Percentiles rank a stretch among this genome's conserved stretches.
Evolutionary conservation across 2,888 invertebrate genomes (phyloP).

Genomic region (Julus scanicus): DNA sequence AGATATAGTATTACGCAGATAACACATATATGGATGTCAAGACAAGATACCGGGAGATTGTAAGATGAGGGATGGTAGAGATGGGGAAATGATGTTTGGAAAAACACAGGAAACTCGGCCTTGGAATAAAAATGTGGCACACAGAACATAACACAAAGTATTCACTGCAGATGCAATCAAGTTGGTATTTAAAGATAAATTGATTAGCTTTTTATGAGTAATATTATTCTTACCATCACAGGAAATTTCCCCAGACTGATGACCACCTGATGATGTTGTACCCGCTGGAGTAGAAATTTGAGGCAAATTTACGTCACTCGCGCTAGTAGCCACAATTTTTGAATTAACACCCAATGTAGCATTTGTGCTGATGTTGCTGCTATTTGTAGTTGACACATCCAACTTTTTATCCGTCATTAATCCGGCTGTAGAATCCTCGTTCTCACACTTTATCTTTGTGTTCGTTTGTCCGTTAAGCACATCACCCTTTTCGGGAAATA

Average conservation of each 20-base stretch:
- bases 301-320: slow-evolving; percentile 29
- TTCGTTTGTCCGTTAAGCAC: slow-evolving; percentile 54
- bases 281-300: slow-evolving; percentile 29
- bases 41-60: too few species aligned
- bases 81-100: too few species aligned
- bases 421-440: slow-evolving; percentile 42
- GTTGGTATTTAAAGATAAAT: background rate
- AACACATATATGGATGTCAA: too few species aligned
- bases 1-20: too few species aligned
- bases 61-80: too few species aligned
- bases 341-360: background rate
- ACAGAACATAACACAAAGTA: too few species aligned
- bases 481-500: slow-evolving; percentile 50
- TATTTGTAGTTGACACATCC: slow-evolving; percentile 43
- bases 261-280: slow-evolving; percentile 31
- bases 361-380: slow-evolving; percentile 40
- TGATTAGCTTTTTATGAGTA: background rate
- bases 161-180: too few species aligned
- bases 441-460: slow-evolving; percentile 54
- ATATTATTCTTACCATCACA: slow-evolving; percentile 12
- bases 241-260: slow-evolving; percentile 30
- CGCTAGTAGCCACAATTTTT: slow-evolving; percentile 37
- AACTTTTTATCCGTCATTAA: slow-evolving; percentile 49
- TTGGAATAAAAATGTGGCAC: too few species aligned
- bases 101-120: too few species aligned